Evolutionary conservation across 1,140 invertebrate species (phyloP), one percentile per base, ranked within the genome.

Genomic region (Idris sp.): DNA sequence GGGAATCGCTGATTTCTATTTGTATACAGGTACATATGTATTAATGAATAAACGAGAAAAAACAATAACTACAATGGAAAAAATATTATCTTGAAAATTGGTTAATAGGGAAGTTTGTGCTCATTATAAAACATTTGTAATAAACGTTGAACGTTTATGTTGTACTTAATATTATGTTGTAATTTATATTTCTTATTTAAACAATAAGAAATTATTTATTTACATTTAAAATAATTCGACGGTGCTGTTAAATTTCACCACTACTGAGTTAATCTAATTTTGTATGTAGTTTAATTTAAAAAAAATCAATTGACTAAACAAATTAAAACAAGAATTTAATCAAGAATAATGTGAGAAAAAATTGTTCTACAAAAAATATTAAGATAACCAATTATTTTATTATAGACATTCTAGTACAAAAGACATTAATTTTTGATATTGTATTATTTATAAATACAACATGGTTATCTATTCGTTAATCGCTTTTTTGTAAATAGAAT

Each of bases 361-460:
- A 58, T 41, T 7, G 16, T 58, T 38, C 35, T 14, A 61, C 11
- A n/a, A n/a, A n/a, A 62, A 49, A 43, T 58, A 48, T 48, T 54
- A 58, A 61, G 22, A 53, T 30, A 9, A 41, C 22, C 25, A 62
- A 33, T 74, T 77, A 75, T 72, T 78, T 76, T 71, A 64, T 74
- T 72, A 69, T 73, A 74, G 58, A 73, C 49, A 75, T 58, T 44
- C 46, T 76, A 75, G 78, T 79, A 77, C 75, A 77, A 79, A 77
- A 69, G 16, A 69, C 64, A 77, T 76, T 79, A 49, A 76, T 73
- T 79, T 79, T 77, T 77, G 54, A 79, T 79, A 79, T 79, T 71
- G 40, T 77, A 77, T 79, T 61, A 75, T 79, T 79, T 75, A 49
- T 71, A 77, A 61, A 53, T 58, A 61, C 9, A 35, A 72, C 49